Percentiles rank a stretch among this genome's conserved stretches.
phyloP scores from a whole-genome alignment of 2,888 invertebrate species.

The Eilema caniola region DNA sequence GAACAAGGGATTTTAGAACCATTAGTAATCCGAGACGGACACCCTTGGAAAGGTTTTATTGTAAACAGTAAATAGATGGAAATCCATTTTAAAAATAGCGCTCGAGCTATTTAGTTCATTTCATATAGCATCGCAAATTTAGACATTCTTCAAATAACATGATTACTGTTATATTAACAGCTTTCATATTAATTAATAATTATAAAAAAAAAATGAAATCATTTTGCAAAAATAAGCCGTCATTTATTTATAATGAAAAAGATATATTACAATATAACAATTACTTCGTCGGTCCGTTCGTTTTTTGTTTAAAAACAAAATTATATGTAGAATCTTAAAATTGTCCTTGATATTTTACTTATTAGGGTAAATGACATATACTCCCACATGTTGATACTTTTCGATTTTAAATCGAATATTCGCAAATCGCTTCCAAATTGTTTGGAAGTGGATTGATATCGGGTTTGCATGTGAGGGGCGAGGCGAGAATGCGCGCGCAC shows the following conservation, averaged over 20 bases:
- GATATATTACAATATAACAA: neutral
- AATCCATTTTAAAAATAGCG: neutral
- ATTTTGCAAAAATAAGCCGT: neutral
- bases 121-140: neutral
- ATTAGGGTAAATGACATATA: conserved; percentile 8
- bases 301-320: neutral
- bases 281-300: neutral
- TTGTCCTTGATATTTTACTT: conserved; percentile 13
- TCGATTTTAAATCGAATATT: conserved; percentile 65
- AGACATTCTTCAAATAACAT: neutral
- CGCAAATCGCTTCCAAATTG: conserved; percentile 73
- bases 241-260: neutral
- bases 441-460: conserved; percentile 80
- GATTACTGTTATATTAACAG: too few relatives aligned
- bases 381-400: conserved; percentile 33
- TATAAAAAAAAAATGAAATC: neutral
- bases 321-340: neutral
- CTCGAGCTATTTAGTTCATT: neutral
- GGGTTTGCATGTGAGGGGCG: conserved; percentile 82
- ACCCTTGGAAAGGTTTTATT: neutral
- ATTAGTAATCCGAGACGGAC: conserved; percentile 1
- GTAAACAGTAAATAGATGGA: neutral
- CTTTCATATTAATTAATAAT: too few relatives aligned
- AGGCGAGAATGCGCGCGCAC: conserved; percentile 84
- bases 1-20: neutral